Evolutionary conservation across 2,113 vertebrate species (phyloP).

Genomic region (Empidonax alnorum): DNA sequence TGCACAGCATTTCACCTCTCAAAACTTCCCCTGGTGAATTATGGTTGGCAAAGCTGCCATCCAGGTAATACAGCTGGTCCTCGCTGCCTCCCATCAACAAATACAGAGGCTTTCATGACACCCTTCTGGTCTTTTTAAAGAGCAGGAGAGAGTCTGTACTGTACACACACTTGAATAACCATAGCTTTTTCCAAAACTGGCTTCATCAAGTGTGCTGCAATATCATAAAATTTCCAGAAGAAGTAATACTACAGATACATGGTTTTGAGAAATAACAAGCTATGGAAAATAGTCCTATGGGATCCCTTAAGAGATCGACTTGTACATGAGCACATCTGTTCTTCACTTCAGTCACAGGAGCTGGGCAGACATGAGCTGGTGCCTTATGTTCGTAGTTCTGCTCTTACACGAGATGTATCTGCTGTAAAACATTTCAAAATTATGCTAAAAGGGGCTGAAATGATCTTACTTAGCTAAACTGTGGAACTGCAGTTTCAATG

Average conservation of each 20-base stretch:
- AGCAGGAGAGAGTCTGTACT: background rate
- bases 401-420: background rate
- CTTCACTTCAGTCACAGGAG: background rate
- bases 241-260: background rate
- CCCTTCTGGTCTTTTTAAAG: background rate
- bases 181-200: background rate
- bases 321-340: background rate
- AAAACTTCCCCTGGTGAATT: background rate
- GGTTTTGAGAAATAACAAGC: background rate
- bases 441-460: background rate
- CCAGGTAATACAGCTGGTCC: background rate
- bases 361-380: background rate
- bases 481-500: background rate
- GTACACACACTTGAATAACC: background rate
- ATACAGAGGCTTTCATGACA: background rate
- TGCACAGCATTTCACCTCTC: background rate
- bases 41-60: background rate
- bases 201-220: background rate
- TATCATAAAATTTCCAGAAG: background rate
- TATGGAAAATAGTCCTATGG: background rate
- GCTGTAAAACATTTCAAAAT: background rate
- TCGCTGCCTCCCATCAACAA: background rate
- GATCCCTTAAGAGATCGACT: background rate
- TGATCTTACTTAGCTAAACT: background rate
- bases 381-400: background rate